Conservation (phyloP, 1,140 invertebrate species). For the Eriosoma lanigerum region DNA sequence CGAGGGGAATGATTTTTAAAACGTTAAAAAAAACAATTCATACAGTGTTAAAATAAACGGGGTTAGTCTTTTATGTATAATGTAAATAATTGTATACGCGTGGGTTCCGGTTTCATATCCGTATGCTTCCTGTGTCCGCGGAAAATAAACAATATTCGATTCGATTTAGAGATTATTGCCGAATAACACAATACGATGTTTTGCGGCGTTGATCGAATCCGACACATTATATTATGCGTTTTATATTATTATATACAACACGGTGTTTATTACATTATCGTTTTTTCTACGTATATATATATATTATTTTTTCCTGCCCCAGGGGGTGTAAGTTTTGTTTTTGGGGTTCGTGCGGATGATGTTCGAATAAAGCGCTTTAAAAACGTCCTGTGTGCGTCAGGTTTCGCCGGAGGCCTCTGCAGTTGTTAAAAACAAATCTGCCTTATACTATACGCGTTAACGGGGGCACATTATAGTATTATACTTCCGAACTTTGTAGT, state of each 20-base stretch:
- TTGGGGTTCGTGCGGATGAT: constrained; percentile 30
- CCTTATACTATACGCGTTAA: constrained; percentile 23
- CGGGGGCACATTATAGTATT: constrained; percentile 25
- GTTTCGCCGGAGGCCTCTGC: constrained; percentile 30
- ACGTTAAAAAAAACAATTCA: constrained; percentile 13
- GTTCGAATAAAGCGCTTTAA: constrained; percentile 43
- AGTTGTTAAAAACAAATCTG: constrained; percentile 46
- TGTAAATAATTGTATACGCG: neutral
- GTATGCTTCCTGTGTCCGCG: neutral
- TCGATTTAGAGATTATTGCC: constrained; percentile 41
- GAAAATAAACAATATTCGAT: constrained; percentile 18
- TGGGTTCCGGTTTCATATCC: constrained; percentile 27
- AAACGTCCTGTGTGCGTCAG: neutral
- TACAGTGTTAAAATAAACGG: neutral
- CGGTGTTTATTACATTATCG: constrained; percentile 42
- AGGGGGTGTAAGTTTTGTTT: constrained; percentile 32
- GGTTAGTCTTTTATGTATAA: too few species aligned
- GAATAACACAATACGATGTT: constrained; percentile 35
- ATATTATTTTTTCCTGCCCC: constrained; percentile 11
- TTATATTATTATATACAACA: neutral
- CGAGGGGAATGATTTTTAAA: neutral
- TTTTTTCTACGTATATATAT: too few species aligned
- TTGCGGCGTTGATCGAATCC: constrained; percentile 39
- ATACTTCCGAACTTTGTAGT: constrained; percentile 2
- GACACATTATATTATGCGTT: neutral